Base-by-base conservation (phyloP, 2,797 vertebrate species). In the Poliocrania exsul region DNA sequence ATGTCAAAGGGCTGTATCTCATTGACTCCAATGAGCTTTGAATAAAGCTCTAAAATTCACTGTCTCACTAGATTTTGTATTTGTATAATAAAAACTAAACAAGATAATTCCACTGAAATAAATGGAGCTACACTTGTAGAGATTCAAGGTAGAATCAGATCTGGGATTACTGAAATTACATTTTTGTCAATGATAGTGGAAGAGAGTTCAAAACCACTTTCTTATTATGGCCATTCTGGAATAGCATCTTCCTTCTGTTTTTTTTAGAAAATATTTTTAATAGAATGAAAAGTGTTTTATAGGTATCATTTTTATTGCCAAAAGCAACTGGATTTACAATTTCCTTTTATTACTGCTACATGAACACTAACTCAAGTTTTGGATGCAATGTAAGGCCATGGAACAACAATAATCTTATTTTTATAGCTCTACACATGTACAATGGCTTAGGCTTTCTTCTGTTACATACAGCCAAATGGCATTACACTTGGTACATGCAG, bases 311-410 rank as follows among this genome's bases (percentile, higher is more conserved):
- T 80, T 83, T 72, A 80, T 92, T 91, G 86, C 74, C 80, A 91
- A 92, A 94, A 57, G 50, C 47, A 95, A 89, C 3, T 88, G 78
- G 64, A 94, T 93, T 97, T 96, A 86, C 71, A 95, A 46, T 77
- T 84, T 94, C 37, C 89, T 97, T 95, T 97, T 96, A 90, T 90
- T 92, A 94, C 81, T 77, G 89, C 88, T 95, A 84, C 84, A 96
- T 93, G 72, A 93, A 62, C 69, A 93, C 58, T 92, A 90, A 96
- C 72, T 94, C 90, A 96, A 96, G 78, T 83, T 84, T 73, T 13
- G 26, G 49, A 46, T 81, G 72, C 51, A 90, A 58, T 60, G 31
- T 85, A 92, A 91, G 69, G 69, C 77, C 67, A 62, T 69, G 74
- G 78, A 92, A 94, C 74, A 94, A 67, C 81, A 92, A 73, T 93